Evolutionary conservation across 2,113 vertebrate species (phyloP).

Genomic region (Cisticola juncidis): DNA sequence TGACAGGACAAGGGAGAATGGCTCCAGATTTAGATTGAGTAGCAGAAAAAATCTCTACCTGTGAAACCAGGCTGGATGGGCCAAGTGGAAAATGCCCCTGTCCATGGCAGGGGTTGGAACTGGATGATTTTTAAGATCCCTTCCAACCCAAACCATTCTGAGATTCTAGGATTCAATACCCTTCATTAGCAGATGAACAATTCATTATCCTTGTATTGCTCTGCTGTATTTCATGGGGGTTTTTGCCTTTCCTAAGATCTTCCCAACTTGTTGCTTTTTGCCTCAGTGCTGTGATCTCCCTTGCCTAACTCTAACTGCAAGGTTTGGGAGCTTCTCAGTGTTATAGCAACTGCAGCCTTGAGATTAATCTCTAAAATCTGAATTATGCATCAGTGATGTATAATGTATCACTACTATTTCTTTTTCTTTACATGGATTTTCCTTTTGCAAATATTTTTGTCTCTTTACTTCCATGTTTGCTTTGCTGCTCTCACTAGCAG

Average conservation of each 20-base stretch:
- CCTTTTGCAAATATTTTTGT: not conserved
- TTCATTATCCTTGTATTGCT: not conserved
- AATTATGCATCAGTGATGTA: slow-evolving; percentile 10
- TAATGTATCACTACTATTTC: not conserved
- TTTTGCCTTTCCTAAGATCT: not conserved
- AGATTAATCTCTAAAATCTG: not conserved
- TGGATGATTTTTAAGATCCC: not conserved
- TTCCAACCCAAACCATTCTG: not conserved
- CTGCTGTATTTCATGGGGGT: not conserved
- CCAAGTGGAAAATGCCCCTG: not conserved
- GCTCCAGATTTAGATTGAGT: not conserved
- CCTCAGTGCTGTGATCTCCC: not conserved
- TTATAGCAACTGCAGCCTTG: not conserved
- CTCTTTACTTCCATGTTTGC: not conserved
- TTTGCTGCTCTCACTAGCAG: not conserved
- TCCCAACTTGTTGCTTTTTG: not conserved
- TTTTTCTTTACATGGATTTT: not conserved
- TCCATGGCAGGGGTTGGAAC: not conserved
- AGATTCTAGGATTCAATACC: not conserved
- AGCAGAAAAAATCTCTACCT: not conserved
- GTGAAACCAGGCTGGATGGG: not conserved
- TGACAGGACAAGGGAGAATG: no score
- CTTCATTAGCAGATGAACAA: not conserved
- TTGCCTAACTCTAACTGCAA: not conserved
- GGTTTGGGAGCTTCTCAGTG: not conserved